Evolutionary conservation across 2,797 vertebrate genomes (phyloP), one percentile per base, ranked within the genome.

Genomic region (Florisuga fusca): DNA sequence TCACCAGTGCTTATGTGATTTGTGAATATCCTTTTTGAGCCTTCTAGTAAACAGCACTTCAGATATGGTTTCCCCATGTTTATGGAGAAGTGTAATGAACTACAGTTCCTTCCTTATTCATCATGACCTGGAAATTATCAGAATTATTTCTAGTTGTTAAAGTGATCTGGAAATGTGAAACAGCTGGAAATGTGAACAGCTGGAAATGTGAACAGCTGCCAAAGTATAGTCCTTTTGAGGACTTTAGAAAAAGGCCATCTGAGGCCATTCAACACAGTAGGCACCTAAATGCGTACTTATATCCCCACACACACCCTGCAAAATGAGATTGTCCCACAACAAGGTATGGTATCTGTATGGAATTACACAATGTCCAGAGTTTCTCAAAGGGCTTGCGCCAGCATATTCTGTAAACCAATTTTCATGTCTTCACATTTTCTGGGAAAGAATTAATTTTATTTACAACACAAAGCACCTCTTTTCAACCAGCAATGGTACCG

Each of bases 361-460:
- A 77, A 75, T 78, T 55, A 51, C 22, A 48, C 10, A 54, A 50
- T 20, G 8, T 10, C 12, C 15, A 8, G n/a, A 43, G 5, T 46
- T 86, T 86, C 51, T 58, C 48, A 67, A 43, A 59, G 34, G 45
- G 7, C 2, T 87, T 69, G 26, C 7, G 27, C 41, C 57, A 4
- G 0, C 22, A 53, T 34, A 12, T 33, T 2, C 8, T 36, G 18
- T 26, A 77, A 43, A 2, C 4, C 22, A 5, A 3, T 58, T 71
- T 85, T 64, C 29, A 66, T 9, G 41, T 12, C 21, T 84, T n/a
- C n/a, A 19, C 27, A 27, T 64, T 72, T 96, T 82, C 54, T 45
- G 45, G 46, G 36, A 54, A 81, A 77, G 11, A 66, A 54, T 22
- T 33, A 22, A 55, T 89, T 77, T 59, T 77, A 72, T 89, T 89